Evolutionary conservation across 2,797 vertebrate genomes (phyloP), one percentile per base, ranked within the genome.

Genomic region (Pangasius macronema): DNA sequence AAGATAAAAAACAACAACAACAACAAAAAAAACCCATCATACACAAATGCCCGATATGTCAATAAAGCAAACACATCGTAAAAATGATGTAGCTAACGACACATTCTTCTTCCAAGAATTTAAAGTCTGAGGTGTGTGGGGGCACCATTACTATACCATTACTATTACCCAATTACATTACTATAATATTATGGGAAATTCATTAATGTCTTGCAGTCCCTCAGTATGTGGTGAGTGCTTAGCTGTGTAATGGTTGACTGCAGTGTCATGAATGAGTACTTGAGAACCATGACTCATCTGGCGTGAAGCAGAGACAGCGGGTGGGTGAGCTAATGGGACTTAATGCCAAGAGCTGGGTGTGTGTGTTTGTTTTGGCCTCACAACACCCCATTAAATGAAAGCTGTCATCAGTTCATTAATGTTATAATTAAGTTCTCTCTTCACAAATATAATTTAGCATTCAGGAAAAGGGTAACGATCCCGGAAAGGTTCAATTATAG

Each of bases 391-490:
- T 93, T 95, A 93, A 93, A 92, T 93, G 91, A 79, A 91, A 88
- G 80, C 89, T 77, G 81, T 92, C 93, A 94, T 91, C 93, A 94
- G 93, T 81, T 94, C 92, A 94, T 95, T 94, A 94, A 79, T 36
- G 83, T 84, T 85, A 30, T 79, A 87, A 92, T 93, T 89, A 82
- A 90, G 72, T 90, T 87, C 90, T 88, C 88, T 68, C 36, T 59
- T 73, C 30, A 68, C 33, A 77, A 89, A 84, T 87, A 67, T 67
- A 85, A 85, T 87, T 82, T 63, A 85, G 83, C 72, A 70, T 83
- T 89, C 30, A 18, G 67, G 33, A 80, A 36, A 75, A 70, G n/a
- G 57, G 30, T 46, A 59, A 83, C 68, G 80, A 85, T 85, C 30
- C 67, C 2, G 13, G 7, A 57, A 79, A 30, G 75, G 24, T 75